Evolutionary conservation across 1,140 invertebrate species (phyloP).

Genomic region (Heliconius eleuchia): DNA sequence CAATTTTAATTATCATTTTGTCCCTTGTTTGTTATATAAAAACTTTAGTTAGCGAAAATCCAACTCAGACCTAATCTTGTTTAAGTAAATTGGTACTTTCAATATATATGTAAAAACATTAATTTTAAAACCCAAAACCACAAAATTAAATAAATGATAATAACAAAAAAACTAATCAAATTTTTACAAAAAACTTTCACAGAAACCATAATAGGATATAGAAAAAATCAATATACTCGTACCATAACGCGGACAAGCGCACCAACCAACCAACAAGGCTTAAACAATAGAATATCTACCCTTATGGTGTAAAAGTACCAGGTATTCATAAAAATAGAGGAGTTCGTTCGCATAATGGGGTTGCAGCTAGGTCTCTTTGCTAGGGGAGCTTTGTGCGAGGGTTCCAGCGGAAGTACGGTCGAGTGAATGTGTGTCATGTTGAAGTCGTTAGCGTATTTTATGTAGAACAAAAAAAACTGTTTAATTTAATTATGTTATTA

Average conservation of each 20-base stretch:
- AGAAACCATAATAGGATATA: too few relatives aligned
- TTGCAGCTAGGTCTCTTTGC: conserved; percentile 29
- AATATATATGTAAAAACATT: too few relatives aligned
- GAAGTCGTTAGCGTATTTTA: neutral
- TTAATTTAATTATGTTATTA: neutral
- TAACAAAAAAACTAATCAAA: too few relatives aligned
- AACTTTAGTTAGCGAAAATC: too few relatives aligned
- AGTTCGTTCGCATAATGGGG: conserved; percentile 34
- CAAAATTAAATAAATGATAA: too few relatives aligned
- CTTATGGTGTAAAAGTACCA: conserved; percentile 44
- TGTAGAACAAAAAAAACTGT: neutral
- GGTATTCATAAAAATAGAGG: conserved; percentile 46
- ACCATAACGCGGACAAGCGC: neutral
- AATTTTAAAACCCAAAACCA: too few relatives aligned
- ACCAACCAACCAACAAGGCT: neutral
- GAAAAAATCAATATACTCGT: too few relatives aligned
- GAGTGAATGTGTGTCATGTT: conserved; percentile 4
- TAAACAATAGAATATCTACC: conserved; percentile 41
- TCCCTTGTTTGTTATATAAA: too few relatives aligned
- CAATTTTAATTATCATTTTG: too few relatives aligned
- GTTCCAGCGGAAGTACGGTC: conserved; percentile 20
- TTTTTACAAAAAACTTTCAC: too few relatives aligned
- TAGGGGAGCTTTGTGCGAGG: conserved; percentile 28
- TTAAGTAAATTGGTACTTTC: too few relatives aligned
- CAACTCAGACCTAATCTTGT: too few relatives aligned